Percentiles rank a stretch among this genome's conserved stretches.
These are phyloP conservation scores for Trachelus troglodyta DNA, from an alignment of 2,888 invertebrate species.

Conservation along the genomic window DNA sequence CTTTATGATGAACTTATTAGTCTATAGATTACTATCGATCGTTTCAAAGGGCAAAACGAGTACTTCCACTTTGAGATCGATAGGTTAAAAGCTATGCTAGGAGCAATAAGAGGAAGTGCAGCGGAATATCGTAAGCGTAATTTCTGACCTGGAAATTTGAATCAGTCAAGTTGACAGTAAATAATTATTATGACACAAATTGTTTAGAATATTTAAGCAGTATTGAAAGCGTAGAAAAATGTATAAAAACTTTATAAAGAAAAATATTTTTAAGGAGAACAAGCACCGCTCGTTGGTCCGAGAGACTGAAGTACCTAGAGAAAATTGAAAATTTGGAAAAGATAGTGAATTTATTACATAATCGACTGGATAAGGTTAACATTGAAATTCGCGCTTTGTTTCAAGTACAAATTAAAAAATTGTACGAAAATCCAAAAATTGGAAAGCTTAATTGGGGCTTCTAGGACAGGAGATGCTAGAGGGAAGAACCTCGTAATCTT, in stretches of 20 bases:
- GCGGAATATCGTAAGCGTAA: constrained; percentile 31
- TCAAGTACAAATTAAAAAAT: not conserved
- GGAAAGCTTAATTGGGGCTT: constrained; percentile 27
- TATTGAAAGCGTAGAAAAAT: not conserved
- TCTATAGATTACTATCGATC: constrained; percentile 28
- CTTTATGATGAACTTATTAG: constrained; percentile 40
- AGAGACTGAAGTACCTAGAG: not conserved
- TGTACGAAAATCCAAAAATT: constrained; percentile 25
- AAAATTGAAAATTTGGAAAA: constrained; percentile 25
- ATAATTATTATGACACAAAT: not conserved
- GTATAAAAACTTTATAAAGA: not conserved
- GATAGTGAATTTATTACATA: constrained; percentile 28
- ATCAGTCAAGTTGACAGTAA: constrained; percentile 21
- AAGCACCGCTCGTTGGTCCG: not conserved
- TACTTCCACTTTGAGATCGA: constrained; percentile 28
- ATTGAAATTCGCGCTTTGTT: not conserved
- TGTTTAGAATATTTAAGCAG: not conserved
- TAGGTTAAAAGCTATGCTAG: constrained; percentile 33
- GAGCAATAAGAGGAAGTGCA: constrained; percentile 24
- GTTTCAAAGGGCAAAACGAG: constrained; percentile 28
- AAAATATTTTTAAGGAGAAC: not conserved
- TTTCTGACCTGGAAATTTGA: constrained; percentile 32
- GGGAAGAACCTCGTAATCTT: constrained; percentile 14
- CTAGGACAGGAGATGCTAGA: constrained; percentile 24
- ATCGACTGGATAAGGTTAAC: constrained; percentile 21